Evolutionary conservation across 2,888 invertebrate genomes (phyloP).

Genomic region (Tetropium fuscum): DNA sequence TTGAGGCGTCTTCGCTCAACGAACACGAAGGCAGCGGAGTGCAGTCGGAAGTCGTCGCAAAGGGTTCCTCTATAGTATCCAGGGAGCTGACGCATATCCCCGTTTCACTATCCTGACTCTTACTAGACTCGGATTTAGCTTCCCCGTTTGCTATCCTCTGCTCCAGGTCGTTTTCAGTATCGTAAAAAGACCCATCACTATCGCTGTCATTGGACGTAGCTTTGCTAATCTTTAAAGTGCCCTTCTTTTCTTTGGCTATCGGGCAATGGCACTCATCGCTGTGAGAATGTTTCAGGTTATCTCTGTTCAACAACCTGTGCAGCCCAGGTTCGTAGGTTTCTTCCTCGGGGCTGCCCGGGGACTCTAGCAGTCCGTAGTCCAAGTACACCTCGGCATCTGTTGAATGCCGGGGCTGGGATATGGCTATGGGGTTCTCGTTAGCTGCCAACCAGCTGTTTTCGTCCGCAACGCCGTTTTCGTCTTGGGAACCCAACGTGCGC

Average conservation of each 20-base stretch:
- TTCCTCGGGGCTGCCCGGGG: conserved; percentile 78
- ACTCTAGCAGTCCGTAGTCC: conserved; percentile 75
- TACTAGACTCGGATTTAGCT: conserved; percentile 35
- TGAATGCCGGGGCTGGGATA: conserved; percentile 68
- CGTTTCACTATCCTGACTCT: conserved; percentile 39
- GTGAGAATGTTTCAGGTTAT: conserved; percentile 47
- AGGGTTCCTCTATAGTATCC: conserved; percentile 41
- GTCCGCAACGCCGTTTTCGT: conserved; percentile 53
- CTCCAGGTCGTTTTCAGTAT: conserved; percentile 59
- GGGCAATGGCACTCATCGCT: conserved; percentile 63
- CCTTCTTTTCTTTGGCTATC: conserved; percentile 67
- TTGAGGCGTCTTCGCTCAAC: conserved; percentile 50
- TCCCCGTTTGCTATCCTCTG: conserved; percentile 37
- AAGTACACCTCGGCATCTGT: conserved; percentile 72
- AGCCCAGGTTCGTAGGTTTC: conserved; percentile 53
- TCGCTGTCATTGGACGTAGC: conserved; percentile 63
- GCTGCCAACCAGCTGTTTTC: conserved; percentile 56
- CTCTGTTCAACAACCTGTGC: conserved; percentile 61
- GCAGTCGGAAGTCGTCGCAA: conserved; percentile 47
- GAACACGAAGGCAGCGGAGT: conserved; percentile 44
- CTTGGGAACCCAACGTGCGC: conserved; percentile 75
- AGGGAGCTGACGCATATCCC: conserved; percentile 31
- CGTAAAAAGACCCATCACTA: conserved; percentile 68
- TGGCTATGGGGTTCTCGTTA: conserved; percentile 56
- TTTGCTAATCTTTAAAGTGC: conserved; percentile 28